Evolutionary conservation across 1,140 invertebrate species (phyloP).

Genomic region (Zaprionus africanus): DNA sequence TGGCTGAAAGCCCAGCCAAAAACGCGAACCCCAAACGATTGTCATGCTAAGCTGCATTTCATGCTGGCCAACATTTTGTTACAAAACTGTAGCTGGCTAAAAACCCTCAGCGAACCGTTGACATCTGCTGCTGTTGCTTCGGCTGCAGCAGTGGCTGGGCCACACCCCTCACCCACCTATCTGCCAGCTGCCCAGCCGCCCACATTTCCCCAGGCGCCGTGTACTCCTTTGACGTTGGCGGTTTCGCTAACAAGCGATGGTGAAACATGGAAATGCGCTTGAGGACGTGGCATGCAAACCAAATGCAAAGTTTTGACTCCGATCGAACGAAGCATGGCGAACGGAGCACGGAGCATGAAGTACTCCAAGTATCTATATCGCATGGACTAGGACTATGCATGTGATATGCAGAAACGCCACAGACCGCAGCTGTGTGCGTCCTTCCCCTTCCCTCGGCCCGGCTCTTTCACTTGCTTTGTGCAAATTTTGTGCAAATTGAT

Average conservation of each 20-base stretch:
- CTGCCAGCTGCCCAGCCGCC: slow-evolving; percentile 1
- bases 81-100: slow-evolving; percentile 33
- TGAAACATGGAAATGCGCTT: slow-evolving; percentile 76
- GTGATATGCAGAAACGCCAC: slow-evolving; percentile 21
- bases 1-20: slow-evolving; percentile 1
- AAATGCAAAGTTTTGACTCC: slow-evolving; percentile 70
- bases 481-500: slow-evolving; percentile 83
- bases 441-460: neutral
- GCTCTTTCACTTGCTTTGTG: slow-evolving; percentile 49
- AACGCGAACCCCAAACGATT: slow-evolving; percentile 60
- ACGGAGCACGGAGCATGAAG: slow-evolving; percentile 41
- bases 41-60: slow-evolving; percentile 48
- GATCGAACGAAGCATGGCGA: slow-evolving; percentile 39
- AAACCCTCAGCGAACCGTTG: slow-evolving; percentile 55
- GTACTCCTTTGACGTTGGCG: slow-evolving; percentile 49
- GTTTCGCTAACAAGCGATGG: slow-evolving; percentile 73
- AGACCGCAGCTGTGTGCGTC: slow-evolving; percentile 37
- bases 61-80: slow-evolving; percentile 22
- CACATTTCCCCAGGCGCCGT: slow-evolving; percentile 3
- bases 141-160: slow-evolving; percentile 12
- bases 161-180: neutral
- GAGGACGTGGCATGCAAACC: slow-evolving; percentile 77
- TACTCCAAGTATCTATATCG: slow-evolving; percentile 69
- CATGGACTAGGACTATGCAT: slow-evolving; percentile 27
- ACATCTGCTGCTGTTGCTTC: slow-evolving; percentile 50